Percentiles rank a stretch among this genome's conserved stretches.
These are phyloP conservation scores for Sprattus sprattus DNA, from an alignment of 2,113 vertebrate species.

Conservation along the genomic window DNA sequence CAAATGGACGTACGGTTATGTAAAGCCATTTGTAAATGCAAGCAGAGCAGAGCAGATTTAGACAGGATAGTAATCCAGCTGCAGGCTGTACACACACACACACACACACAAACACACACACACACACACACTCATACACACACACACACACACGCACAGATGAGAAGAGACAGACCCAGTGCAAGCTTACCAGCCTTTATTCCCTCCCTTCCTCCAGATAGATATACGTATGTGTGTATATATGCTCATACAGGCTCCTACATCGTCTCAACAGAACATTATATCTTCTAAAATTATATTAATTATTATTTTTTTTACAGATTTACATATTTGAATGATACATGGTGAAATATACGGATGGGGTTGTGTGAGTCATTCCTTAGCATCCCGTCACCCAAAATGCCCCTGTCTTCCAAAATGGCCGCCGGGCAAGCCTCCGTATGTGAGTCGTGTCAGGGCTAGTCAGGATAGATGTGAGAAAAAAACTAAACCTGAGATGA, in stretches of 20 bases:
- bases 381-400: no score
- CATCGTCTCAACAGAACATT: background rate
- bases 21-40: conserved; percentile 64
- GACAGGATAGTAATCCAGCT: conserved; percentile 60
- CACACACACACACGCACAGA: no score
- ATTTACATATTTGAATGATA: no score
- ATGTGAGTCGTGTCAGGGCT: no score
- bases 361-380: no score
- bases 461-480: no score
- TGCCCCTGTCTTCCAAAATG: no score
- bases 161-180: background rate
- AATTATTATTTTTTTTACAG: background rate
- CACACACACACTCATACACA: no score
- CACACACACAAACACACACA: background rate
- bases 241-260: background rate
- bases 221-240: background rate
- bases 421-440: no score
- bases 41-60: conserved; percentile 57
- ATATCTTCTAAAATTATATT: background rate
- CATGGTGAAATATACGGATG: no score
- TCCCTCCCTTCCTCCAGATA: background rate
- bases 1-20: conserved; percentile 52
- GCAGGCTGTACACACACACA: conserved; percentile 6
- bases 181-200: background rate
- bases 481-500: background rate